Evolutionary conservation across 2,888 invertebrate species (phyloP), one percentile per base, ranked within the genome.

Genomic region (Drosophila hawaiiensis): DNA sequence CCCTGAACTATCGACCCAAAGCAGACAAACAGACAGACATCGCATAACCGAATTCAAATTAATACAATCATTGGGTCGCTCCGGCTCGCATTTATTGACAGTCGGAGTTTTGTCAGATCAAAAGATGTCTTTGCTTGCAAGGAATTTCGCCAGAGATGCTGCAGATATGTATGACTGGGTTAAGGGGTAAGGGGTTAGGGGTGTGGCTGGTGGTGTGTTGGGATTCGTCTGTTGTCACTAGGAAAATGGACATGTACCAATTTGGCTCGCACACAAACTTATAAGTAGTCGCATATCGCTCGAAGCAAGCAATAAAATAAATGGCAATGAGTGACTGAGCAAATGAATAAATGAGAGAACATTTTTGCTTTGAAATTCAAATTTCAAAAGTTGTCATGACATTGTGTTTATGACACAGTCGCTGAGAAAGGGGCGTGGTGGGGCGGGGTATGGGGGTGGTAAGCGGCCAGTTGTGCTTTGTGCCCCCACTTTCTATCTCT

Each of bases 351-450:
- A 87, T 87, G 90, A 78, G 85, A 82, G 79, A 89, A 84, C 73
- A 91, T 90, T 89, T 91, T 87, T 86, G 89, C 89, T 89, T 89
- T 89, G 89, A 89, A 91, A 89, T 89, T 89, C 89, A 89, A 91
- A 89, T 89, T 84, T 89, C 91, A 91, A 89, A 89, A 90, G 91
- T 89, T 89, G 89, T 91, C 89, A 89, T 91, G 89, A 89, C 89
- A 90, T 90, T 89, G 90, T 91, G 91, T 84, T 88, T 88, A 88
- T 88, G 91, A 89, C 91, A 88, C 56, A 64, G 66, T 63, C 62
- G 52, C 9, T 39, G 19, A 47, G 35, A 19, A 29, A 37, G 55
- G 12, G 43, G 16, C 49, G 0, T 28, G 28, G 43, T 6, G 31
- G 25, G 28, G 16, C 2, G 4, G 1, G 29, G 7, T 16, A 25